Conservation (phyloP, 2,113 vertebrate species). For the Raja brachyura region DNA sequence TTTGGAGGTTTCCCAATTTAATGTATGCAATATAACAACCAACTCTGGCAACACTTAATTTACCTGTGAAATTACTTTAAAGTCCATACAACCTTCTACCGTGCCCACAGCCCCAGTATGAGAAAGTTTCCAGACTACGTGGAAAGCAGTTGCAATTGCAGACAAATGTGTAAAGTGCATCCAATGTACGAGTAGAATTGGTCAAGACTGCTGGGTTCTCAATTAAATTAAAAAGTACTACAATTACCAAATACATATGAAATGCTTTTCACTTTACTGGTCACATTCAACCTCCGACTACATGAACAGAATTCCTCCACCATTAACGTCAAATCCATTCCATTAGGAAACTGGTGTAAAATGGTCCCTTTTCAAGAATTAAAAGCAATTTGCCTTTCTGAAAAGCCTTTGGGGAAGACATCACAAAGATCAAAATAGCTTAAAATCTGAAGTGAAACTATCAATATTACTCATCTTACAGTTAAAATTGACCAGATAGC, state of each 20-base stretch:
- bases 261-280: background rate
- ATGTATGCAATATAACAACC: too few species aligned
- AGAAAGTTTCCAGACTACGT: background rate
- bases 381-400: background rate
- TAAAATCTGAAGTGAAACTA: constrained; percentile 2
- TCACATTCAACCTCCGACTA: background rate
- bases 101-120: background rate
- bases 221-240: background rate
- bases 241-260: too few species aligned
- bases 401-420: background rate
- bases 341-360: background rate
- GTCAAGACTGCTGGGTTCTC: background rate
- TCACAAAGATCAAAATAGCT: background rate
- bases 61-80: background rate
- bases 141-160: background rate
- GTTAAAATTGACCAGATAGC: background rate
- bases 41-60: background rate
- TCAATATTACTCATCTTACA: background rate
- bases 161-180: background rate
- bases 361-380: background rate
- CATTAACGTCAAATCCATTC: background rate
- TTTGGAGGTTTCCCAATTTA: background rate
- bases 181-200: background rate
- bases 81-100: background rate
- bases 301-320: background rate